Base-by-base conservation (phyloP, 1,140 invertebrate species). In the Stegodyphus dumicola region DNA sequence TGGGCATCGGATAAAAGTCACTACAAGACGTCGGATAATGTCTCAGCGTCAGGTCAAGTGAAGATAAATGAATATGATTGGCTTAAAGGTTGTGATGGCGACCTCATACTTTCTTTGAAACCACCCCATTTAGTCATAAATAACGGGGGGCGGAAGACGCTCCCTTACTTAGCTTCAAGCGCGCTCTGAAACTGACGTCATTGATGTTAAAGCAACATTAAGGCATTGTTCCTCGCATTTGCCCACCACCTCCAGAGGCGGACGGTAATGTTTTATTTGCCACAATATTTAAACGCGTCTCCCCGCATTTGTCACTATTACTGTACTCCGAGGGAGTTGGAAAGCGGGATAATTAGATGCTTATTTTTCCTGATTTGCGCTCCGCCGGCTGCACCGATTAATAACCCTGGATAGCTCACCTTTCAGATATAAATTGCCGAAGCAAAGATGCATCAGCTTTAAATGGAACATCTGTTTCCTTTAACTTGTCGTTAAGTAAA, bases 41-140 rank as follows among this genome's bases (percentile, higher is more conserved):
- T 70, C 65, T 84, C 81, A 76, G 52, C 60, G 81, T 73, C 81
- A 84, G 81, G 81, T 84, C 81, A 84, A 84, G 81, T 84, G 81
- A 84, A 84, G 81, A 84, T 84, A 84, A 84, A 84, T 84, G 81
- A 84, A 84, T 84, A 84, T 76, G 73, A 84, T 84, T 84, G 81
- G 81, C 60, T 76, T 75, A 67, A 69, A 84, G 81, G 81, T 56
- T 53, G 73, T 77, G 81, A 76, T 56, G 71, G 73, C 69, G 74
- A 84, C 81, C 81, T 76, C 60, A 84, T 84, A 76, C 65, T 77
- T 84, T 76, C 81, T 77, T 84, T 84, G 81, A 84, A 84, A 67
- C 65, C 73, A 81, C 71, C 70, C 79, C 79, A 83, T 83, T 83
- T 83, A 75, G 64, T 76, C 81, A 84, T 84, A 84, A 84, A 84